Conservation (phyloP, 2,888 invertebrate species). For the Bimastos eiseni region DNA sequence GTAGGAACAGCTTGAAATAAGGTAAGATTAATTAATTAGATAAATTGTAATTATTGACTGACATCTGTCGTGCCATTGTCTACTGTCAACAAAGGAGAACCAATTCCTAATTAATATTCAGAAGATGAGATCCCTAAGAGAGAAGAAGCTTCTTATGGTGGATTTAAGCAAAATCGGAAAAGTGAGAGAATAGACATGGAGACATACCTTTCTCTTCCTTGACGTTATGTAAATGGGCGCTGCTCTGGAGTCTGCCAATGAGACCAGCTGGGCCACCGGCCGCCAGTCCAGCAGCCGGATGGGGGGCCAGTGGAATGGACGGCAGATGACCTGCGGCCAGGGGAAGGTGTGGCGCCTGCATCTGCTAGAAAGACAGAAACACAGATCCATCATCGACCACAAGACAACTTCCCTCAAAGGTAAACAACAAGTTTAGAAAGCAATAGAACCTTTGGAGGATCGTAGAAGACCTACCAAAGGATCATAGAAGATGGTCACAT, state of each 20-base stretch:
- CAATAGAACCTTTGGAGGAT: background rate
- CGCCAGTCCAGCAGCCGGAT: slow-evolving; percentile 19
- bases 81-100: too few relatives aligned
- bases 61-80: too few relatives aligned
- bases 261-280: slow-evolving; percentile 56
- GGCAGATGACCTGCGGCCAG: slow-evolving; percentile 54
- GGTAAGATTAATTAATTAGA: too few relatives aligned
- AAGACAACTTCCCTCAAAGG: background rate
- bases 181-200: background rate
- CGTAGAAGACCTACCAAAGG: too few relatives aligned
- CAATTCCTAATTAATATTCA: too few relatives aligned
- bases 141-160: too few relatives aligned
- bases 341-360: slow-evolving; percentile 83
- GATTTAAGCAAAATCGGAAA: too few relatives aligned
- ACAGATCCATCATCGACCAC: background rate
- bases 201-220: slow-evolving; percentile 57
- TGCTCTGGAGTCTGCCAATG: slow-evolving; percentile 32
- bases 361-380: slow-evolving; percentile 71
- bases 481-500: background rate
- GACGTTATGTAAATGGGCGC: slow-evolving; percentile 46
- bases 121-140: too few relatives aligned
- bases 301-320: slow-evolving; percentile 52
- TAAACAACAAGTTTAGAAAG: background rate
- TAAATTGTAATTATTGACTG: too few relatives aligned
- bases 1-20: too few relatives aligned